These are phyloP conservation scores for Pampusana beccarii DNA, from an alignment of 2,113 vertebrate genomes.

Conservation along the genomic window DNA sequence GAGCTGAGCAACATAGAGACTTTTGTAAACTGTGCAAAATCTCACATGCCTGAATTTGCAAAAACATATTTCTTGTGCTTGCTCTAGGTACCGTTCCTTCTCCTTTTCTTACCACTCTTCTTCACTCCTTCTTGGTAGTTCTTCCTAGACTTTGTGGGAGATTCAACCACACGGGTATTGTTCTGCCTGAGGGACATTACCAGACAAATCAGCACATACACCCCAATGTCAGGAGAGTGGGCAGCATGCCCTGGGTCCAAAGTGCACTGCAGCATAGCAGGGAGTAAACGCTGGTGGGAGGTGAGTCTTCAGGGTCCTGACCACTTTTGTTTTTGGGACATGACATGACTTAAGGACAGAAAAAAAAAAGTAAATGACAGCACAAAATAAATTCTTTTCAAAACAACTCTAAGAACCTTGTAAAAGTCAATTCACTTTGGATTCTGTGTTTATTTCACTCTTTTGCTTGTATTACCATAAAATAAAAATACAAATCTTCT, in stretches of 20 bases:
- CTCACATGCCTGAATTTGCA: not conserved
- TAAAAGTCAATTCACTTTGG: not conserved
- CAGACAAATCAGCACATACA: not conserved
- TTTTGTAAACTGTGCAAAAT: not conserved
- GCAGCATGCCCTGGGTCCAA: not conserved
- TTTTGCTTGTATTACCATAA: not conserved
- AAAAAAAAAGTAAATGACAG: not conserved
- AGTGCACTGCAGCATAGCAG: not conserved
- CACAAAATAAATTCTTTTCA: not conserved
- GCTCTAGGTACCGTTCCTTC: not conserved
- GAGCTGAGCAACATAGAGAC: not conserved
- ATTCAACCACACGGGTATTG: not conserved
- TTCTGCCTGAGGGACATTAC: not conserved
- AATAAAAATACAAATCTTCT: not conserved
- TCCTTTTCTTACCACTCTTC: not conserved
- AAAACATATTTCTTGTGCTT: not conserved
- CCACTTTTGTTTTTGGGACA: too few species aligned
- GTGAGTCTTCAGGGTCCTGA: not conserved
- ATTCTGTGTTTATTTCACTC: not conserved
- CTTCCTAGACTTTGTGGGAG: not conserved
- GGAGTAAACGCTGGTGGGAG: not conserved
- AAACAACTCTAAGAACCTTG: not conserved
- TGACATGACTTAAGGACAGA: not conserved
- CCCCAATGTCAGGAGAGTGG: fast-evolving
- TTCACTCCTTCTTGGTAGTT: not conserved